Percentiles rank a stretch among this genome's conserved stretches.
phyloP scores from a whole-genome alignment of 1,140 invertebrate species.

The Lasaia peninsularis region DNA sequence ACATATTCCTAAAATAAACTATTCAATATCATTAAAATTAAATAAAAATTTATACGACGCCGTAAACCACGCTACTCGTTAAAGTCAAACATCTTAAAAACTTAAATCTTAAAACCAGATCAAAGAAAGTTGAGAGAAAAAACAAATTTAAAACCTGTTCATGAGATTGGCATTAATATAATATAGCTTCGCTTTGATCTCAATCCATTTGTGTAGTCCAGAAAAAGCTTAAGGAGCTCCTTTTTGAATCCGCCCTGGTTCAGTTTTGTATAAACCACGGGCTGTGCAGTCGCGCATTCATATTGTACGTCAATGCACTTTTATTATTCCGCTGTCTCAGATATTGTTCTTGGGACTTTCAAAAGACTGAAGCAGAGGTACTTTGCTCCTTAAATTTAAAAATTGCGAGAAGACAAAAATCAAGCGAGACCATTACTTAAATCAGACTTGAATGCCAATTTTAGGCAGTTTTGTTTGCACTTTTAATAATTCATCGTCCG shows the following conservation, averaged over 20 bases:
- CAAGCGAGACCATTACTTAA: too few species aligned
- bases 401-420: too few species aligned
- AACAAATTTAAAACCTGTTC: conserved; percentile 6
- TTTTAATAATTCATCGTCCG: too few species aligned
- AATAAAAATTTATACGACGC: neutral
- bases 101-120: neutral
- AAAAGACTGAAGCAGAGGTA: neutral
- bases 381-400: neutral
- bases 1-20: too few species aligned
- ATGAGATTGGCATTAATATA: conserved; percentile 10
- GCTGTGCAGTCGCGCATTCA: conserved; percentile 15
- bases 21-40: neutral
- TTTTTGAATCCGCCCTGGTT: conserved; percentile 14
- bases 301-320: conserved; percentile 19
- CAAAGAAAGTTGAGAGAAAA: conserved; percentile 5
- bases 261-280: conserved; percentile 7
- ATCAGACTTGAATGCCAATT: too few species aligned
- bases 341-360: neutral
- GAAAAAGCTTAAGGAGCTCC: conserved; percentile 8
- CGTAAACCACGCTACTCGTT: neutral
- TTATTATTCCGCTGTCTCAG: conserved; percentile 14
- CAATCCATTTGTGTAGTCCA: conserved; percentile 12
- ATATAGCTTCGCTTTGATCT: conserved; percentile 1
- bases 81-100: neutral
- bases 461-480: too few species aligned